Evolutionary conservation across 2,797 vertebrate species (phyloP).

Genomic region (Squalus acanthias): DNA sequence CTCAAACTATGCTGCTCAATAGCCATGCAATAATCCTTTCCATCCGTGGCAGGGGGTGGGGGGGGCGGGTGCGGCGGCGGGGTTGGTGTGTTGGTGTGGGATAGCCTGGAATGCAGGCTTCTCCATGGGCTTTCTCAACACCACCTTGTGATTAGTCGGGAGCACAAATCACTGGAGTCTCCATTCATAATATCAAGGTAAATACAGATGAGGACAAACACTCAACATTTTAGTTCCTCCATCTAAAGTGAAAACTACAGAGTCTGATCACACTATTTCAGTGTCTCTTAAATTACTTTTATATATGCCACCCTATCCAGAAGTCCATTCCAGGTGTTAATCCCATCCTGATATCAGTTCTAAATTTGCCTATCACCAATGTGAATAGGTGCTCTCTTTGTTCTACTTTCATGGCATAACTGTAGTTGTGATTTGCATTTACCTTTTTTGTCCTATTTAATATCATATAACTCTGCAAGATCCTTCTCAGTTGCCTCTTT

Average conservation of each 20-base stretch:
- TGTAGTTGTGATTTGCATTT: no score
- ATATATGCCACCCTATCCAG: no score
- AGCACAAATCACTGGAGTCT: neutral
- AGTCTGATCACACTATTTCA: neutral
- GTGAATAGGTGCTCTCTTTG: no score
- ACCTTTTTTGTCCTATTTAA: no score
- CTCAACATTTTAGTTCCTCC: neutral
- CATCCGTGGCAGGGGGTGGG: neutral
- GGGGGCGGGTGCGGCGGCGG: no score
- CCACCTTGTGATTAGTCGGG: neutral
- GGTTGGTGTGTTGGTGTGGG: no score
- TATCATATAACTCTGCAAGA: no score
- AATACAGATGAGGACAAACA: neutral
- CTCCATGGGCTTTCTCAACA: neutral
- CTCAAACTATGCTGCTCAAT: neutral
- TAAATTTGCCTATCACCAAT: no score
- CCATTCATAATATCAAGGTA: neutral
- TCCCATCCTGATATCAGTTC: no score
- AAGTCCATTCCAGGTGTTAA: no score
- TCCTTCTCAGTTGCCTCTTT: neutral
- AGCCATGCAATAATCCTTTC: neutral
- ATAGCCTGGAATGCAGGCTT: neutral
- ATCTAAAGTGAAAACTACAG: neutral
- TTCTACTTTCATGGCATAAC: no score
- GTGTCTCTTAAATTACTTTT: no score